These are phyloP conservation scores for Echinarachnius parma DNA, from an alignment of 53 echinoderm and acorn worm genomes.

Conservation along the genomic window DNA sequence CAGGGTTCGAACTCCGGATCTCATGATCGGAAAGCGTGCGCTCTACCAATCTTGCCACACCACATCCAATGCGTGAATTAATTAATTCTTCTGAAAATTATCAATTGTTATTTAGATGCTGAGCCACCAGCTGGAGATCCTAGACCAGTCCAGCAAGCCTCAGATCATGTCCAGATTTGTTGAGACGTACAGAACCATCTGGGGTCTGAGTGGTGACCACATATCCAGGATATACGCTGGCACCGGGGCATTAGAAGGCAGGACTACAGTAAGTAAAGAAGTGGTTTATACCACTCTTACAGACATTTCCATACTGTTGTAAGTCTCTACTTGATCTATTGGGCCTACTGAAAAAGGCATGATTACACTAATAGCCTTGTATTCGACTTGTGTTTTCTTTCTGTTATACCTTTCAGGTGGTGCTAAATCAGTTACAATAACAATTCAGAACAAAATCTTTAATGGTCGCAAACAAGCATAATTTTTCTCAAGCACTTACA, in stretches of 20 bases:
- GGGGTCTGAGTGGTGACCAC: constrained; percentile 92
- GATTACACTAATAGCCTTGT: too few species aligned
- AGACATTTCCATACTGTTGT: background rate
- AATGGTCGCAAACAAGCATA: too few species aligned
- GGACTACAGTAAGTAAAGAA: constrained; percentile 69
- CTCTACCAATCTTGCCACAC: too few species aligned
- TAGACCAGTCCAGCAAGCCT: constrained; percentile 66
- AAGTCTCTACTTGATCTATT: background rate
- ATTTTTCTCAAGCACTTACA: too few species aligned
- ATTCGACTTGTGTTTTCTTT: too few species aligned
- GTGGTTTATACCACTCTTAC: constrained; percentile 1
- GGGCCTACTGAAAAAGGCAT: too few species aligned
- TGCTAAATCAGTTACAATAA: background rate
- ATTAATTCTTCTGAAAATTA: too few species aligned
- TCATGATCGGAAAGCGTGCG: too few species aligned
- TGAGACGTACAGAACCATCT: constrained; percentile 82
- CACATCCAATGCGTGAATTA: too few species aligned
- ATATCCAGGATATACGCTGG: constrained; percentile 95
- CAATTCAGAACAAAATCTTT: too few species aligned
- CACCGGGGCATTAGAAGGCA: constrained; percentile 94
- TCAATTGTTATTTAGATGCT: constrained; percentile 88
- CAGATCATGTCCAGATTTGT: constrained; percentile 71
- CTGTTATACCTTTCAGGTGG: background rate
- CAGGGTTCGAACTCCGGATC: too few species aligned
- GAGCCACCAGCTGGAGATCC: constrained; percentile 69